Evolutionary conservation across 2,797 vertebrate species (phyloP).

Genomic region (Galago senegalensis): DNA sequence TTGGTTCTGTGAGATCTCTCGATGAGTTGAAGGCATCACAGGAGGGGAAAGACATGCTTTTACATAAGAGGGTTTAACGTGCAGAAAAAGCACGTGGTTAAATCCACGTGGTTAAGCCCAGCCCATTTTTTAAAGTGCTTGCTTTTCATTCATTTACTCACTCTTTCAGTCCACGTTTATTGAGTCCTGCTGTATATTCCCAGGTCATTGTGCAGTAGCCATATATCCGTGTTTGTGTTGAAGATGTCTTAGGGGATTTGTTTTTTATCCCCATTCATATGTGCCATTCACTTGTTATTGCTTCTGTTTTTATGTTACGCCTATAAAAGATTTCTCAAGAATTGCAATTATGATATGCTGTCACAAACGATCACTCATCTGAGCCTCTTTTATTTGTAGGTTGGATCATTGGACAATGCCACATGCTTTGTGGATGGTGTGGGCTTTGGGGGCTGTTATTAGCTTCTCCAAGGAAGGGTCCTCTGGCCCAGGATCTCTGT

Average conservation of each 20-base stretch:
- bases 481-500: slow-evolving; percentile 72
- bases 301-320: not conserved
- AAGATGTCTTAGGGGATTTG: not conserved
- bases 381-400: slow-evolving; percentile 70
- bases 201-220: no score
- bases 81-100: not conserved
- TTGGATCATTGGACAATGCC: slow-evolving; percentile 70
- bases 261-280: not conserved
- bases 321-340: not conserved
- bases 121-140: not conserved
- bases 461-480: slow-evolving; percentile 48
- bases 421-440: slow-evolving; percentile 48
- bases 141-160: not conserved
- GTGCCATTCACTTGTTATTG: not conserved
- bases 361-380: slow-evolving; percentile 4
- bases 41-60: not conserved
- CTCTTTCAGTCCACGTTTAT: not conserved
- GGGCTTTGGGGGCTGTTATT: slow-evolving; percentile 66
- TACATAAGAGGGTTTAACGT: not conserved
- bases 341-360: not conserved
- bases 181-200: not conserved
- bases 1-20: not conserved
- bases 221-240: not conserved
- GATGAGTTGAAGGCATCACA: not conserved
- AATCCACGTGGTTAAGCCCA: not conserved